Conservation (phyloP, 2,797 vertebrate species). For the Halcyon smyrnensis region DNA sequence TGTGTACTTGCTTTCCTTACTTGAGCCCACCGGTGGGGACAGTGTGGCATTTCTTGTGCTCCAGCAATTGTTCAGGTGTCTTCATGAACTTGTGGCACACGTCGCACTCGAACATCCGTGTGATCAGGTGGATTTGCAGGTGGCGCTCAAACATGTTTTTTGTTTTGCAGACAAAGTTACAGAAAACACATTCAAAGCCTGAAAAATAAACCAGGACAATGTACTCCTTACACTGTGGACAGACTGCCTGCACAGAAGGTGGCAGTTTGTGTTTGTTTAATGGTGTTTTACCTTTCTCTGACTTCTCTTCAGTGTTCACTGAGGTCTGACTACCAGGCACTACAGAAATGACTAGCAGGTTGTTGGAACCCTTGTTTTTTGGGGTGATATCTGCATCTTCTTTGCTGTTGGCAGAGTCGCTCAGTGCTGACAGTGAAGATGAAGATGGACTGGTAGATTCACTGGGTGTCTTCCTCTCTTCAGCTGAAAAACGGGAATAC, state of each 20-base stretch:
- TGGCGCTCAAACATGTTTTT: constrained; percentile 98
- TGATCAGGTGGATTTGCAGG: constrained; percentile 99
- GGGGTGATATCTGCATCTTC: constrained; percentile 90
- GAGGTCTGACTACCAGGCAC: constrained; percentile 91
- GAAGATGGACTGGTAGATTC: constrained; percentile 96
- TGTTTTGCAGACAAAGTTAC: constrained; percentile 99
- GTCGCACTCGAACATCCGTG: constrained; percentile 98
- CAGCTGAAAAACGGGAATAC: constrained; percentile 70
- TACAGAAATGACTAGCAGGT: constrained; percentile 90
- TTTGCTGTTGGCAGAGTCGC: constrained; percentile 96
- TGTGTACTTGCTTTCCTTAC: constrained; percentile 99
- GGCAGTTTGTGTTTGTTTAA: background rate
- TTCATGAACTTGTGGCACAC: constrained; percentile 99
- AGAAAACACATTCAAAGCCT: constrained; percentile 99
- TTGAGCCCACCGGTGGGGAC: constrained; percentile 99
- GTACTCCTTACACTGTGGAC: background rate
- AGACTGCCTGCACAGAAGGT: background rate
- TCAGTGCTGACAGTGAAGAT: constrained; percentile 95
- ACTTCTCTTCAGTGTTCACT: constrained; percentile 90
- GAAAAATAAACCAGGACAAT: constrained; percentile 46
- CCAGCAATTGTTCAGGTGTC: constrained; percentile 98
- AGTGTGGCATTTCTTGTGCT: constrained; percentile 99
- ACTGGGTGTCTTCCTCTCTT: constrained; percentile 85
- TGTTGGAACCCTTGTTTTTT: constrained; percentile 89
- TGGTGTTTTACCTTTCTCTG: constrained; percentile 89